A percentile compares a stretch with the other conserved stretches of the same genome.
Evolutionary conservation across 92 coral and sea anemone genomes (phyloP).

Genomic region (Virgularia gustaviana): DNA sequence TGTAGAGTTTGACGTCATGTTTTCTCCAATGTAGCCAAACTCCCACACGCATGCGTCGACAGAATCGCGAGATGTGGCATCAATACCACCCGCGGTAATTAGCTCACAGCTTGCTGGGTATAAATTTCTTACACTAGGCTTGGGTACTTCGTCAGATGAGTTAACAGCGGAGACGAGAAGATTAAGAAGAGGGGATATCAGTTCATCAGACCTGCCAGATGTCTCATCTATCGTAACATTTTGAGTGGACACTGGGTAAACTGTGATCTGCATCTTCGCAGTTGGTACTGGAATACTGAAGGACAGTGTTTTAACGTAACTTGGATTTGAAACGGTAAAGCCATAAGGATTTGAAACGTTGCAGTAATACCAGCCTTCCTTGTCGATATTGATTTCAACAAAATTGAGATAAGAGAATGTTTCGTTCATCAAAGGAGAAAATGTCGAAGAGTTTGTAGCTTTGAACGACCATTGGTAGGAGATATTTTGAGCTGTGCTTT

Average conservation of each 20-base stretch:
- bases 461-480: slow-evolving; percentile 68
- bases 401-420: slow-evolving; percentile 50
- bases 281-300: slow-evolving; percentile 55
- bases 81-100: not conserved
- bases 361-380: slow-evolving; percentile 65
- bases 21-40: slow-evolving; percentile 45
- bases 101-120: not conserved
- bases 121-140: not conserved
- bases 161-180: not conserved
- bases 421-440: slow-evolving; percentile 27
- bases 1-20: slow-evolving; percentile 40
- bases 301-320: slow-evolving; percentile 50
- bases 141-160: not conserved
- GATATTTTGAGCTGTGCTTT: slow-evolving; percentile 41
- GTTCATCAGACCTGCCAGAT: not conserved
- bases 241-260: not conserved
- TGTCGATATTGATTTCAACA: slow-evolving; percentile 6
- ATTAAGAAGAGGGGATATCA: not conserved
- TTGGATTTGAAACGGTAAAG: slow-evolving; percentile 46
- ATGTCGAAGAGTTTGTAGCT: slow-evolving; percentile 22
- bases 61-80: not conserved
- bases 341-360: slow-evolving; percentile 62
- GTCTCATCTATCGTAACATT: not conserved
- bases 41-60: slow-evolving; percentile 41
- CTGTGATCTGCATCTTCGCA: slow-evolving; percentile 9